Evolutionary conservation across 1,140 invertebrate species (phyloP).

Genomic region (Teleogryllus occipitalis): DNA sequence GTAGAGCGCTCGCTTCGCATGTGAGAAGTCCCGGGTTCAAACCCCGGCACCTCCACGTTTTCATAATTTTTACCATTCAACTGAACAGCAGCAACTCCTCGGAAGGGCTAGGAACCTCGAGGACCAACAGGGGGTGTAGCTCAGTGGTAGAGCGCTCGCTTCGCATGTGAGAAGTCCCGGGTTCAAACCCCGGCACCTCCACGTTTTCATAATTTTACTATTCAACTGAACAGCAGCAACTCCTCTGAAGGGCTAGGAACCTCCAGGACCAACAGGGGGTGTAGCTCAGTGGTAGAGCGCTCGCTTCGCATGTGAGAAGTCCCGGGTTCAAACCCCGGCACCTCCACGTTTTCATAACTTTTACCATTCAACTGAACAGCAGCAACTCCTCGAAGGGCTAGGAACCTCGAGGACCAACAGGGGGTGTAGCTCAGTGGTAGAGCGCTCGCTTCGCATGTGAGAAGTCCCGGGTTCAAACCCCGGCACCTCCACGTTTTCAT

Average conservation of each 20-base stretch:
- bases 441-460: slow-evolving; percentile 66
- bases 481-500: slow-evolving; percentile 47
- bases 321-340: slow-evolving; percentile 28
- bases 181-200: slow-evolving; percentile 62
- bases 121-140: too few species aligned
- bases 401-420: too few species aligned
- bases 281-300: slow-evolving; percentile 55
- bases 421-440: slow-evolving; percentile 42
- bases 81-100: too few species aligned
- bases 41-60: slow-evolving; percentile 56
- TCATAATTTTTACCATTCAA: too few species aligned
- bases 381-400: too few species aligned
- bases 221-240: too few species aligned
- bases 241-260: too few species aligned
- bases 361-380: too few species aligned
- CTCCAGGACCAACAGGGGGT: too few species aligned
- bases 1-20: slow-evolving; percentile 64
- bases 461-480: slow-evolving; percentile 63
- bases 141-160: slow-evolving; percentile 59
- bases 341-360: too few species aligned
- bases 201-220: too few species aligned
- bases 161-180: slow-evolving; percentile 64
- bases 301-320: slow-evolving; percentile 66
- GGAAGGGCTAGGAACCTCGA: too few species aligned
- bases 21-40: slow-evolving; percentile 63